A percentile compares a stretch with the other conserved stretches of the same genome.
Evolutionary conservation across 2,888 invertebrate genomes (phyloP).

Genomic region (Brachypalpus laphriformis): DNA sequence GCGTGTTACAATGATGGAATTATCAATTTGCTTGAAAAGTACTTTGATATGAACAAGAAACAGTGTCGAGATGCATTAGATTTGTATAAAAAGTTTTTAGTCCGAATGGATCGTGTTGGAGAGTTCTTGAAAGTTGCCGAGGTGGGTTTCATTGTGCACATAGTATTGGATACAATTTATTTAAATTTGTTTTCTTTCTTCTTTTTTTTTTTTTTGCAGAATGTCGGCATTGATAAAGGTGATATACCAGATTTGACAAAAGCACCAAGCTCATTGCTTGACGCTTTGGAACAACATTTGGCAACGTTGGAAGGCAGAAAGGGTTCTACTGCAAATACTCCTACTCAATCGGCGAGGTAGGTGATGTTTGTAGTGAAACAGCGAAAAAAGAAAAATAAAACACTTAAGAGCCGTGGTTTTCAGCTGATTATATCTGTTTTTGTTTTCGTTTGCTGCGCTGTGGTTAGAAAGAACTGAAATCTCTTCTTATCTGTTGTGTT

Average conservation of each 20-base stretch:
- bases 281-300: conserved; percentile 98
- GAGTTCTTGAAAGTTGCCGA: conserved; percentile 96
- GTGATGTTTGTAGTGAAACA: conserved; percentile 34
- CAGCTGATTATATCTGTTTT: conserved; percentile 23
- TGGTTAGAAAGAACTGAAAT: conserved; percentile 1
- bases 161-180: not conserved
- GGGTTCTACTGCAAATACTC: conserved; percentile 92
- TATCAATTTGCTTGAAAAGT: conserved; percentile 99
- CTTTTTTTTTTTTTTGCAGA: conserved; percentile 85
- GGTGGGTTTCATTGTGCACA: conserved; percentile 80
- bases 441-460: conserved; percentile 31
- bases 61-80: conserved; percentile 98
- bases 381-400: conserved; percentile 7
- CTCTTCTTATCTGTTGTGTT: too few species aligned
- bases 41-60: conserved; percentile 99
- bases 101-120: conserved; percentile 98
- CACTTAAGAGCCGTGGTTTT: conserved; percentile 61
- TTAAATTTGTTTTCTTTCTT: not conserved
- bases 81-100: conserved; percentile 98
- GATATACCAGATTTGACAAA: conserved; percentile 99
- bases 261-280: conserved; percentile 97
- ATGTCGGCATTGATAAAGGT: conserved; percentile 98
- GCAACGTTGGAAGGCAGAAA: conserved; percentile 96
- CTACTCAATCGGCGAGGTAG: conserved; percentile 92
- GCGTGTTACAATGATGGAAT: conserved; percentile 99